Conservation (phyloP, 2,888 invertebrate genomes). For the Graphium colonna region DNA sequence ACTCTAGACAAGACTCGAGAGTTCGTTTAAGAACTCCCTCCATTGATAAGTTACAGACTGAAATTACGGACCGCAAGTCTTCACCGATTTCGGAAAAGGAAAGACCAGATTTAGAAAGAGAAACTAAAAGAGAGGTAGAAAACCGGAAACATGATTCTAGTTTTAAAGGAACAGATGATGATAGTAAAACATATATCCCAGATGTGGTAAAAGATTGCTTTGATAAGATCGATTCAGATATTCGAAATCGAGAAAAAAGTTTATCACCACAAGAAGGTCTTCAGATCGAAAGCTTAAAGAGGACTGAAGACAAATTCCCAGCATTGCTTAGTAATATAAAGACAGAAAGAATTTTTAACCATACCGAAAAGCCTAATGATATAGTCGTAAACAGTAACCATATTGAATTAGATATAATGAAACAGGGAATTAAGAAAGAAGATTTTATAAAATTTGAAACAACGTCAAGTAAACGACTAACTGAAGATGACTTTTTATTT, state of each 20-base stretch:
- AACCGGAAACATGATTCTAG: constrained; percentile 44
- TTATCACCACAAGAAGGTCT: constrained; percentile 1
- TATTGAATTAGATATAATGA: constrained; percentile 22
- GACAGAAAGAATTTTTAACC: constrained; percentile 19
- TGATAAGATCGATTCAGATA: constrained; percentile 33
- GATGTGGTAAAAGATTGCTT: constrained; percentile 32
- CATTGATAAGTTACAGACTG: constrained; percentile 40
- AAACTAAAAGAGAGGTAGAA: constrained; percentile 50
- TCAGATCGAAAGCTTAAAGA: constrained; percentile 19
- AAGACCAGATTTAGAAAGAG: constrained; percentile 37
- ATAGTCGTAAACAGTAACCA: constrained; percentile 20
- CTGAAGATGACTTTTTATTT: constrained; percentile 28
- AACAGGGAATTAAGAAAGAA: constrained; percentile 23
- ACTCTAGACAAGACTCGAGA: too few relatives aligned
- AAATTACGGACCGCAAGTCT: constrained; percentile 36
- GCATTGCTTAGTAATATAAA: constrained; percentile 16
- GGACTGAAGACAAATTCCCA: constrained; percentile 15
- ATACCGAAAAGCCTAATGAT: constrained; percentile 11
- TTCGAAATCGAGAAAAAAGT: constrained; percentile 27
- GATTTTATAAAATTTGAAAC: constrained; percentile 25
- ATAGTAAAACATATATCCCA: constrained; percentile 32
- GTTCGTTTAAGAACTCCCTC: constrained; percentile 80
- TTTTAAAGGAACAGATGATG: constrained; percentile 30
- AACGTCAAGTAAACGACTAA: constrained; percentile 22
- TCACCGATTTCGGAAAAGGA: constrained; percentile 41